Conservation (phyloP, 2,113 vertebrate genomes). For the Stegostoma tigrinum region DNA sequence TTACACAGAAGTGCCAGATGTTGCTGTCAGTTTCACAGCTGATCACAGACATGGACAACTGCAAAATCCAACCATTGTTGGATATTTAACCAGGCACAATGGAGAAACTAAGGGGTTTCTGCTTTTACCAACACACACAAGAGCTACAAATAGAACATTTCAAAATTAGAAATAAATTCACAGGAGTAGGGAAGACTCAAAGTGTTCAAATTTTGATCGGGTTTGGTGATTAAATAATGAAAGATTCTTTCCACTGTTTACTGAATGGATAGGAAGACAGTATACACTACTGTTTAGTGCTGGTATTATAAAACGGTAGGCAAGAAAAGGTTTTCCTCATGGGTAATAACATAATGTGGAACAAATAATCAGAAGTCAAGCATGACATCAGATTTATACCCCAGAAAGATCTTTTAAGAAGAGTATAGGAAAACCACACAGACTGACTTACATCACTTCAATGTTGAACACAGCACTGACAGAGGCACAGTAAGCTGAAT, state of each 20-base stretch:
- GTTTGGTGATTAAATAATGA: not conserved
- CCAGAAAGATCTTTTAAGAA: not conserved
- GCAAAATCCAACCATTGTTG: not conserved
- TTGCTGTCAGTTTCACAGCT: too few species aligned
- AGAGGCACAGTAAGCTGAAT: not conserved
- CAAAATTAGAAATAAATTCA: not conserved
- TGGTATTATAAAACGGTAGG: too few species aligned
- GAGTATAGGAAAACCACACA: not conserved
- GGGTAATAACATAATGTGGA: not conserved
- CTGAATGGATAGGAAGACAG: not conserved
- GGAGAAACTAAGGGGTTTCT: not conserved
- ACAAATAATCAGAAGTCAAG: not conserved
- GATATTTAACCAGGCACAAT: not conserved
- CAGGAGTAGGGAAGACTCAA: not conserved
- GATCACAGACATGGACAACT: too few species aligned
- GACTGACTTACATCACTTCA: not conserved
- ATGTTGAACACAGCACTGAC: not conserved
- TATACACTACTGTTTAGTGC: too few species aligned
- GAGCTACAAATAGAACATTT: too few species aligned
- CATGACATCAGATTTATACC: not conserved
- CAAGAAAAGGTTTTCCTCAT: not conserved
- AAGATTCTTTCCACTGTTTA: not conserved
- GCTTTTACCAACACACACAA: not conserved
- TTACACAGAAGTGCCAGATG: too few species aligned
- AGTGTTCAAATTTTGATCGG: not conserved